These are phyloP conservation scores for Archips xylosteana DNA, from an alignment of 2,888 invertebrate species.

Conservation along the genomic window DNA sequence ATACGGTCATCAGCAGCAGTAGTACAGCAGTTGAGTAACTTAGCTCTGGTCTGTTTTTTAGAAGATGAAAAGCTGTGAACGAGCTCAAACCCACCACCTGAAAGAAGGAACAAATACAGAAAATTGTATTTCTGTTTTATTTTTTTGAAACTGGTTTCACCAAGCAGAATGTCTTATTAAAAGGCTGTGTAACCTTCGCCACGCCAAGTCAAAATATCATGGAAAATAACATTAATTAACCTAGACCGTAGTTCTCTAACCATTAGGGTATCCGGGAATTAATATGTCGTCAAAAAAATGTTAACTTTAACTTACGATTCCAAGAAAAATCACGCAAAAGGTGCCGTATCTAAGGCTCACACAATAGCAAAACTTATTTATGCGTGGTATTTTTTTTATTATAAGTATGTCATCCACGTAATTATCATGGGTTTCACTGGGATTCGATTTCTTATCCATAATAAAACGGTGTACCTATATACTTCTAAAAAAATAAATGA, in stretches of 20 bases:
- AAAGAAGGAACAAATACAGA: conserved; percentile 7
- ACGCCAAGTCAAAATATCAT: too few relatives aligned
- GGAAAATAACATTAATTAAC: too few relatives aligned
- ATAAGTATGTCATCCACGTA: conserved; percentile 14
- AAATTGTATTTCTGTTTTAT: too few relatives aligned
- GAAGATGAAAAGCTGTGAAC: conserved; percentile 30
- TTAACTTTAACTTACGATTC: conserved; percentile 48
- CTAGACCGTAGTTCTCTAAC: too few relatives aligned
- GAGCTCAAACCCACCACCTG: conserved; percentile 41
- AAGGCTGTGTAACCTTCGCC: too few relatives aligned
- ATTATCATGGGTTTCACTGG: neutral
- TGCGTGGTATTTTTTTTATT: conserved; percentile 36
- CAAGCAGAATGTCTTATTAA: too few relatives aligned
- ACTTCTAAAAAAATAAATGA: neutral
- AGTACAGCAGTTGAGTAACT: conserved; percentile 32
- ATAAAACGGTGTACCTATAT: neutral
- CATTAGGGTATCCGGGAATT: too few relatives aligned
- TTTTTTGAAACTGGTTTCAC: too few relatives aligned
- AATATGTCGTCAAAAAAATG: neutral
- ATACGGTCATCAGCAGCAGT: conserved; percentile 46
- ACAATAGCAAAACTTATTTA: conserved; percentile 40
- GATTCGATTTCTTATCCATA: conserved; percentile 2
- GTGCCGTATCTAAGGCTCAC: conserved; percentile 47
- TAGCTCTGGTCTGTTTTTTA: conserved; percentile 30
- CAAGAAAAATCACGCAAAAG: conserved; percentile 48